Evolutionary conservation across 2,888 invertebrate species (phyloP).

Genomic region (Eudemis profundana): DNA sequence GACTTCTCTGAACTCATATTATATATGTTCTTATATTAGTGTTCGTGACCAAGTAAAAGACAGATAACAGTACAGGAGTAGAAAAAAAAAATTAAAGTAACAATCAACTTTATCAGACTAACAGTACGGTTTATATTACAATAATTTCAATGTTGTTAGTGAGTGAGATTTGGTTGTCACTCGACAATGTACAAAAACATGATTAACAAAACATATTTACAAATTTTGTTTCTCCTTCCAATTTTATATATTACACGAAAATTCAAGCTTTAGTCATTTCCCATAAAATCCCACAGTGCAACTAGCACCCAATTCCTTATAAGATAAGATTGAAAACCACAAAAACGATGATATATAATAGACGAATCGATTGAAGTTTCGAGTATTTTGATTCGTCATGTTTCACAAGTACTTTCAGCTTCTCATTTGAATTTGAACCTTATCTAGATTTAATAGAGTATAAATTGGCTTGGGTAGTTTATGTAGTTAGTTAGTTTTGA

Average conservation of each 20-base stretch:
- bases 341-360: slow-evolving; percentile 55
- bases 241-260: background rate
- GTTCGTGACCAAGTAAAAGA: no score
- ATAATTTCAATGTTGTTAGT: no score
- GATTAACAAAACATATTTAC: background rate
- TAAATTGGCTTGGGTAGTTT: slow-evolving; percentile 33
- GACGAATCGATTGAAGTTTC: slow-evolving; percentile 63
- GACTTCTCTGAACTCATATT: no score
- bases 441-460: slow-evolving; percentile 41
- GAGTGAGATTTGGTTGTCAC: no score
- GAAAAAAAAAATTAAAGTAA: no score
- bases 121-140: no score
- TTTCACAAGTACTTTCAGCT: slow-evolving; percentile 3
- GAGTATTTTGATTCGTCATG: slow-evolving; percentile 47
- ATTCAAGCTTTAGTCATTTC: background rate
- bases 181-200: no score
- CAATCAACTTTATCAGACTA: no score
- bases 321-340: slow-evolving; percentile 55
- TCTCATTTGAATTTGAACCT: slow-evolving; percentile 5
- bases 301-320: background rate
- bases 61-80: no score
- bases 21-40: no score
- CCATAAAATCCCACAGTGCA: background rate
- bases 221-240: background rate
- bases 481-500: slow-evolving; percentile 53